Conservation (phyloP, 2,797 vertebrate species). For the Lycodopsis pacificus region DNA sequence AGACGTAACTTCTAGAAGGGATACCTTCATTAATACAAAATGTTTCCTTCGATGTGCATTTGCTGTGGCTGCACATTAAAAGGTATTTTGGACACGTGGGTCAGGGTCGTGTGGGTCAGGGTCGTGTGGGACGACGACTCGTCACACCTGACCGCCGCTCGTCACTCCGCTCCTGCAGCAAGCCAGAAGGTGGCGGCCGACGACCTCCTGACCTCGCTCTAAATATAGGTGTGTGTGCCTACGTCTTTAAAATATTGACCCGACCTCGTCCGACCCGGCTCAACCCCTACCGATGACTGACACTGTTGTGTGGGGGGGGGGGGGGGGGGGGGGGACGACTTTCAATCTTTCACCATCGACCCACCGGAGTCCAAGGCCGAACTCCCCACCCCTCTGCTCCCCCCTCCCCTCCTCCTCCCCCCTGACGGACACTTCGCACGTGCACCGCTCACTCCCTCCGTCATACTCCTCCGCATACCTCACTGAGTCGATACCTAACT, state of each 20-base stretch:
- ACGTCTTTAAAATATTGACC: conserved; percentile 44
- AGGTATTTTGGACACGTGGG: not conserved
- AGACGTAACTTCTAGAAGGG: not conserved
- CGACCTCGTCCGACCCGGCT: conserved; percentile 39
- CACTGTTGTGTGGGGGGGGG: not conserved
- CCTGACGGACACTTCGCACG: conserved; percentile 28
- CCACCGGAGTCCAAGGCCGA: conserved; percentile 25
- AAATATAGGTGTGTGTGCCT: not conserved
- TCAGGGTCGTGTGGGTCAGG: not conserved
- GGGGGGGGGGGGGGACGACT: not conserved
- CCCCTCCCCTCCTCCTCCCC: not conserved
- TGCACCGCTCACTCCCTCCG: conserved; percentile 37
- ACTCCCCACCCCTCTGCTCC: not conserved
- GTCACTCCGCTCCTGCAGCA: conserved; percentile 9
- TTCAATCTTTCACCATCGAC: conserved; percentile 58
- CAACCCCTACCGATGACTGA: conserved; percentile 40
- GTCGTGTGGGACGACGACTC: not conserved
- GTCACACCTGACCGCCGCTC: not conserved
- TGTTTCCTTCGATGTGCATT: not conserved
- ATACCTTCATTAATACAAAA: no score
- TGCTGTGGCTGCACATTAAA: not conserved
- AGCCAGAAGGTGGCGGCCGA: not conserved
- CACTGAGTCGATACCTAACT: conserved; percentile 31
- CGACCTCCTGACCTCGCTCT: conserved; percentile 24
- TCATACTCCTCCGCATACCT: conserved; percentile 23